These are phyloP conservation scores for Sialis lutaria DNA, from an alignment of 2,888 invertebrate genomes.

Conservation along the genomic window DNA sequence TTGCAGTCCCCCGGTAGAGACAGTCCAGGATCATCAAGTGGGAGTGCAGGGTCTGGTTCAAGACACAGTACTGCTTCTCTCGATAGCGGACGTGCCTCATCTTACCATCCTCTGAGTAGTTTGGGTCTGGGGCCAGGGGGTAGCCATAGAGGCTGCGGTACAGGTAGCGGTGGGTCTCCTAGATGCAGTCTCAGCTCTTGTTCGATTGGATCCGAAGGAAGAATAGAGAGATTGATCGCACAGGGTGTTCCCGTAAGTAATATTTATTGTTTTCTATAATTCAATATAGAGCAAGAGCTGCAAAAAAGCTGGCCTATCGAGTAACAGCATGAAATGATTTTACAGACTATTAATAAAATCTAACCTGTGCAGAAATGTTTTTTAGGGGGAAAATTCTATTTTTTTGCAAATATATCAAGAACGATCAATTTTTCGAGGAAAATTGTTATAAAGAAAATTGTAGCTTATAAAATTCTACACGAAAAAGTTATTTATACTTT, in stretches of 20 bases:
- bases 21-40: constrained; percentile 78
- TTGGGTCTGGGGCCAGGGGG: constrained; percentile 20
- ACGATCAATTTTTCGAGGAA: no score
- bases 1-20: constrained; percentile 79
- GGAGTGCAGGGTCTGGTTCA: constrained; percentile 73
- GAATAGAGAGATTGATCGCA: constrained; percentile 56
- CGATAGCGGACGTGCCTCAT: constrained; percentile 84
- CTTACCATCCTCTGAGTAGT: constrained; percentile 42
- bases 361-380: no score
- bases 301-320: no score
- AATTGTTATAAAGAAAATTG: no score
- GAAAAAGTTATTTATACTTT: no score
- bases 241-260: constrained; percentile 52
- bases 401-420: no score
- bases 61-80: constrained; percentile 78
- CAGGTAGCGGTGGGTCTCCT: constrained; percentile 37
- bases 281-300: no score
- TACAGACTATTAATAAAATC: no score
- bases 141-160: constrained; percentile 25
- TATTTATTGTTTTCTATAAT: neutral
- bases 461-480: no score
- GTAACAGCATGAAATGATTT: no score
- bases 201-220: constrained; percentile 50
- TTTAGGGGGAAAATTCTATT: no score
- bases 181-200: constrained; percentile 62